phyloP scores from a whole-genome alignment of 2,797 vertebrate genomes.

The Lepus townsendii region DNA sequence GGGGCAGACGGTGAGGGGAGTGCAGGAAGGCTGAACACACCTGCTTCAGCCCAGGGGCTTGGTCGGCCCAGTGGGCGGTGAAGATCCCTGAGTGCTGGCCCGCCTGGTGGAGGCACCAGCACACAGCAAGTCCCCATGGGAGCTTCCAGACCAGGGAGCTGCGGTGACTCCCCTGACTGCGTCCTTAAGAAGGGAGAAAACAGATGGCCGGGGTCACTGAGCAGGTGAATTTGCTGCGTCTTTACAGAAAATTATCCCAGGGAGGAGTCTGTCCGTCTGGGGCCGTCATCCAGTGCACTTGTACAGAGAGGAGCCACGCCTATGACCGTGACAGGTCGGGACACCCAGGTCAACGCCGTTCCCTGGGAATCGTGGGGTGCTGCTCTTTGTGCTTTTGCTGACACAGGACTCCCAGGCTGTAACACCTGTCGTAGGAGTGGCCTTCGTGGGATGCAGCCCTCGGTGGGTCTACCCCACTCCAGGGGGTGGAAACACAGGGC shows the following conservation, averaged over 20 bases:
- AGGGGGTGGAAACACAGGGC: too few species aligned
- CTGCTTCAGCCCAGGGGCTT: neutral
- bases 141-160: neutral
- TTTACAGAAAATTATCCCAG: neutral
- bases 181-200: neutral
- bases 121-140: too few species aligned
- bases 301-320: neutral
- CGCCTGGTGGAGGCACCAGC: neutral
- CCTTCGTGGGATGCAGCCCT: too few species aligned
- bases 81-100: neutral
- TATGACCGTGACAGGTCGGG: neutral
- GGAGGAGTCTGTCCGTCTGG: neutral
- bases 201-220: neutral
- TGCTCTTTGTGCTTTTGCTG: conserved; percentile 57
- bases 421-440: too few species aligned
- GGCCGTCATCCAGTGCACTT: neutral
- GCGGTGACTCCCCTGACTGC: neutral
- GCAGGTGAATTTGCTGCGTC: neutral
- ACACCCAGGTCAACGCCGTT: conserved; percentile 73
- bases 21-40: neutral
- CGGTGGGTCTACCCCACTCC: too few species aligned
- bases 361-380: conserved; percentile 58
- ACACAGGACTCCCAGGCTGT: too few species aligned
- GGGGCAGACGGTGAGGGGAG: neutral
- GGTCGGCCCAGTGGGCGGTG: too few species aligned